Evolutionary conservation across 2,888 invertebrate species (phyloP).

Genomic region (Argyresthia goedartella): DNA sequence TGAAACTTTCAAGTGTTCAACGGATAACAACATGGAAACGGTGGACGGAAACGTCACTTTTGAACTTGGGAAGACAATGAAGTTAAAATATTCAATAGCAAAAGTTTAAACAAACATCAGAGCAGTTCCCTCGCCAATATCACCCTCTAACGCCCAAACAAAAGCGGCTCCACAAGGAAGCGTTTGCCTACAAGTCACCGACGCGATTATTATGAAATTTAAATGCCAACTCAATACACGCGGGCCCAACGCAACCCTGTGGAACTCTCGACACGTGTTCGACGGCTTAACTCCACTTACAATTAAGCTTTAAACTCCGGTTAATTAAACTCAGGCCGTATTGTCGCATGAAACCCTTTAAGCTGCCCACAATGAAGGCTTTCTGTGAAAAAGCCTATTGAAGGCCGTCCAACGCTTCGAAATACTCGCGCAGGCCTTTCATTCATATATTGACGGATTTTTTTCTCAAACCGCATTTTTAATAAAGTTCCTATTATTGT

Average conservation of each 20-base stretch:
- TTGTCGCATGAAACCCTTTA: slow-evolving; percentile 59
- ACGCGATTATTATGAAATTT: slow-evolving; percentile 32
- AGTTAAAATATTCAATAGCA: not conserved
- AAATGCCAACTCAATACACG: slow-evolving; percentile 35
- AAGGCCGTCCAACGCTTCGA: slow-evolving; percentile 15
- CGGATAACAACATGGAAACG: too few species aligned
- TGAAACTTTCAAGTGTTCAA: too few species aligned
- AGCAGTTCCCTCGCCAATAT: slow-evolving; percentile 5
- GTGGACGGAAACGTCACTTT: too few species aligned
- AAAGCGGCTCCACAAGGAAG: not conserved
- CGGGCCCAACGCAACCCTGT: slow-evolving; percentile 34
- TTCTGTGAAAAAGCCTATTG: slow-evolving; percentile 51
- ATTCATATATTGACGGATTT: slow-evolving; percentile 28
- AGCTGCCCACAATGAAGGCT: slow-evolving; percentile 51
- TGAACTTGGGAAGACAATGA: too few species aligned
- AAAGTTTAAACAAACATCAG: not conserved
- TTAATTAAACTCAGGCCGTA: slow-evolving; percentile 63
- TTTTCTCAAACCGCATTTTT: slow-evolving; percentile 8
- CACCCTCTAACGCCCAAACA: slow-evolving; percentile 7
- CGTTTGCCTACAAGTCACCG: not conserved
- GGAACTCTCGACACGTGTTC: slow-evolving; percentile 59
- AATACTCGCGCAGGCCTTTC: slow-evolving; percentile 12
- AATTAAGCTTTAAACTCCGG: slow-evolving; percentile 66
- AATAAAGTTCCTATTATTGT: slow-evolving; percentile 10
- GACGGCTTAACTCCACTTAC: slow-evolving; percentile 61